Evolutionary conservation across 2,888 invertebrate genomes (phyloP).

Genomic region (Laothoe populi): DNA sequence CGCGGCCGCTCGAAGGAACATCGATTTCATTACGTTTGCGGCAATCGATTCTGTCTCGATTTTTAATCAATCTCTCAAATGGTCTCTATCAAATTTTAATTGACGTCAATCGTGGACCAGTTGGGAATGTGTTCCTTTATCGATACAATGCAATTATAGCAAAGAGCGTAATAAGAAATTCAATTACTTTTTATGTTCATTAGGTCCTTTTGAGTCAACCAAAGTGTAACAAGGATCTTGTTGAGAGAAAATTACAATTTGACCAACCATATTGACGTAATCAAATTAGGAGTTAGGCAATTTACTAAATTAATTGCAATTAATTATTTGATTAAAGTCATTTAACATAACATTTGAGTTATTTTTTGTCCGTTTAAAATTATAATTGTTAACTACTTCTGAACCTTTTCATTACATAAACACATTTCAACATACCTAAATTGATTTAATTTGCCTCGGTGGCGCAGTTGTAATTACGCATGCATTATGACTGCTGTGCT

Average conservation of each 20-base stretch:
- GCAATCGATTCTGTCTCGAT: conserved; percentile 66
- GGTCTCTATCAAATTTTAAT: conserved; percentile 75
- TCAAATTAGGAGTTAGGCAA: neutral
- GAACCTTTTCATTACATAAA: no score
- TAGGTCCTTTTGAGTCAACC: neutral
- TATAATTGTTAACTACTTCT: no score
- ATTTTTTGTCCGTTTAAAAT: neutral
- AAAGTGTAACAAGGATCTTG: conserved; percentile 3
- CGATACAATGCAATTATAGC: conserved; percentile 44
- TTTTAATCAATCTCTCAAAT: conserved; percentile 75
- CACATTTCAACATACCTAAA: no score
- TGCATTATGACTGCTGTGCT: no score
- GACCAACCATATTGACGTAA: neutral
- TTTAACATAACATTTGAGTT: neutral
- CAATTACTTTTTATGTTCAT: conserved; percentile 39
- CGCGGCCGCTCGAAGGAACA: conserved; percentile 36
- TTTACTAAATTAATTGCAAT: neutral
- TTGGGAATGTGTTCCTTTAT: conserved; percentile 43
- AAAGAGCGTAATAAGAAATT: conserved; percentile 48
- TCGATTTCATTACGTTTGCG: conserved; percentile 41
- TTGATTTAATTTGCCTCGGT: no score
- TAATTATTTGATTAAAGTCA: neutral
- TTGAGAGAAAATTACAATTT: neutral
- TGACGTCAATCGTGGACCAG: conserved; percentile 63
- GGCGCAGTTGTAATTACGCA: no score